phyloP scores from a whole-genome alignment of 1,140 invertebrate genomes.

The Bathynomus jamesi region DNA sequence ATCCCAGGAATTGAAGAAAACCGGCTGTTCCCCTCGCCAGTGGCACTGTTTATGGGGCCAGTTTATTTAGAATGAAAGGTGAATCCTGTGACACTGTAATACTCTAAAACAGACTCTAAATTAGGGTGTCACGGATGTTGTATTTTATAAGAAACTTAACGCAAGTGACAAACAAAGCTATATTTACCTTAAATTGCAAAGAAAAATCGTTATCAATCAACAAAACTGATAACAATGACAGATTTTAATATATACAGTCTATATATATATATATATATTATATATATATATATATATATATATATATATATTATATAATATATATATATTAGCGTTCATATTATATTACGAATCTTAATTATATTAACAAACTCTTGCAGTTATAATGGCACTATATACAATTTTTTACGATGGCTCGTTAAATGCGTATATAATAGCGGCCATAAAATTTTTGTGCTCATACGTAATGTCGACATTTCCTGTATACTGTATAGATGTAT shows the following conservation, averaged over 20 bases:
- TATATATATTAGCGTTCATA: not conserved
- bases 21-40: not conserved
- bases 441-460: no score
- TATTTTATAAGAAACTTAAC: not conserved
- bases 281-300: not conserved
- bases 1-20: not conserved
- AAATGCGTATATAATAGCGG: no score
- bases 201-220: no score
- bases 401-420: no score
- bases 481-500: no score
- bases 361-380: no score
- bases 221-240: not conserved
- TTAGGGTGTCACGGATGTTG: not conserved
- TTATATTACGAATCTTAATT: not conserved
- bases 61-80: not conserved
- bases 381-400: no score
- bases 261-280: conserved; percentile 9
- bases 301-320: not conserved
- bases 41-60: not conserved
- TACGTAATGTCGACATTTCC: no score
- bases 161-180: not conserved
- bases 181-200: no score
- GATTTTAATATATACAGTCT: not conserved
- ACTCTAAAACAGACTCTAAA: not conserved
- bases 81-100: not conserved